These are phyloP conservation scores for Paragorgia papillata DNA, from an alignment of 92 coral and sea anemone species.

Conservation along the genomic window DNA sequence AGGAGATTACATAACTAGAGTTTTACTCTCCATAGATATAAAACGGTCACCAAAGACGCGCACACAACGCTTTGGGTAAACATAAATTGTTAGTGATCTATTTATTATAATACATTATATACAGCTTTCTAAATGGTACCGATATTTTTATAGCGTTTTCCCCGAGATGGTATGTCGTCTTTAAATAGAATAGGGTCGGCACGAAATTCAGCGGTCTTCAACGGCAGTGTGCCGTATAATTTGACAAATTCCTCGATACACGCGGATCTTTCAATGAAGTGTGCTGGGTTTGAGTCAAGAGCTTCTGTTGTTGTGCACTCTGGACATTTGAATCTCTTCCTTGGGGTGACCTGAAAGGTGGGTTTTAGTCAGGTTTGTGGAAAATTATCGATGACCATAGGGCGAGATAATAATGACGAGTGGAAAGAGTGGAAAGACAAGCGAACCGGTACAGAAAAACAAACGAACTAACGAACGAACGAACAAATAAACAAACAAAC, in stretches of 20 bases:
- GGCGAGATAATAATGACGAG: background rate
- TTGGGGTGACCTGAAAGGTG: conserved; percentile 79
- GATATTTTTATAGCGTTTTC: conserved; percentile 72
- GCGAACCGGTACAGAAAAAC: background rate
- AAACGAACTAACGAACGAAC: background rate
- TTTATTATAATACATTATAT: no score
- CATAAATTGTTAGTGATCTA: no score
- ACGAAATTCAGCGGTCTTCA: conserved; percentile 90
- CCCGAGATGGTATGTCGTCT: conserved; percentile 76
- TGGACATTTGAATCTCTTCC: conserved; percentile 89
- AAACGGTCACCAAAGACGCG: no score
- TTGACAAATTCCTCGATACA: conserved; percentile 89
- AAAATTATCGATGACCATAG: no score
- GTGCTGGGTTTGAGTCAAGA: conserved; percentile 85
- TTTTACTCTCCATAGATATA: no score
- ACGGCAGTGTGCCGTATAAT: conserved; percentile 77
- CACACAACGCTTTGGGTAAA: no score
- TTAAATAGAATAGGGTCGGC: conserved; percentile 93
- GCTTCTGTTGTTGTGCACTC: conserved; percentile 81
- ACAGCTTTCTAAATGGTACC: conserved; percentile 84
- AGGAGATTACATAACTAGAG: no score
- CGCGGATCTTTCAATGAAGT: conserved; percentile 87
- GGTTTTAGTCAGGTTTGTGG: background rate
- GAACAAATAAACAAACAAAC: no score
- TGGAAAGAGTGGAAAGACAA: conserved; percentile 1